These are phyloP conservation scores for Meloidogyne hapla DNA, from an alignment of 1,140 invertebrate genomes.

Conservation along the genomic window DNA sequence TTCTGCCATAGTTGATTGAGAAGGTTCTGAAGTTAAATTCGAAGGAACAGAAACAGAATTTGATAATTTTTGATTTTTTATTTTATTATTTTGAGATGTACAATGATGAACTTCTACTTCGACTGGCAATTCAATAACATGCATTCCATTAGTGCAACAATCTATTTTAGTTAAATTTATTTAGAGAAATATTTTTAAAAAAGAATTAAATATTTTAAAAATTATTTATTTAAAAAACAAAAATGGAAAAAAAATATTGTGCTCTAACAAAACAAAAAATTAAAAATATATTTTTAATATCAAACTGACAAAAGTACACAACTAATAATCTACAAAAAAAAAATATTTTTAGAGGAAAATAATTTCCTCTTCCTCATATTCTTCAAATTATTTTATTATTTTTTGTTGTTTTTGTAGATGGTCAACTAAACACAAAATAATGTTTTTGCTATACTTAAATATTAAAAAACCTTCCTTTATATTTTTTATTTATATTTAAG, in stretches of 20 bases:
- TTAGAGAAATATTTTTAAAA: too few relatives aligned
- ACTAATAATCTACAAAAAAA: neutral
- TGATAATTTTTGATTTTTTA: neutral
- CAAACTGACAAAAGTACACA: neutral
- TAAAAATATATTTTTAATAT: too few relatives aligned
- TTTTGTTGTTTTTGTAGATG: neutral
- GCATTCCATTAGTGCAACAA: slow-evolving; percentile 4
- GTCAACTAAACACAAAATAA: neutral
- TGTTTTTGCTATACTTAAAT: too few relatives aligned
- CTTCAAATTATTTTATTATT: neutral
- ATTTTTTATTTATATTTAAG: too few relatives aligned
- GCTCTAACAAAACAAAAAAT: too few relatives aligned
- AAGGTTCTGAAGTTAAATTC: neutral
- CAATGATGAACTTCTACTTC: slow-evolving; percentile 23
- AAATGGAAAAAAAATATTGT: too few relatives aligned
- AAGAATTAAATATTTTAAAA: neutral
- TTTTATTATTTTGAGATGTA: neutral
- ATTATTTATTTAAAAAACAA: neutral
- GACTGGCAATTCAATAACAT: slow-evolving; percentile 18
- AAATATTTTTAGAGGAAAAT: neutral
- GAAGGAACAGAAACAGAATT: neutral
- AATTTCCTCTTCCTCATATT: neutral
- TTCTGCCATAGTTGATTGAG: neutral
- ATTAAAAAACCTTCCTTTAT: too few relatives aligned
- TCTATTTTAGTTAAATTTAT: neutral